Evolutionary conservation across 2,113 vertebrate genomes (phyloP).

Genomic region (Tupaia chinensis): DNA sequence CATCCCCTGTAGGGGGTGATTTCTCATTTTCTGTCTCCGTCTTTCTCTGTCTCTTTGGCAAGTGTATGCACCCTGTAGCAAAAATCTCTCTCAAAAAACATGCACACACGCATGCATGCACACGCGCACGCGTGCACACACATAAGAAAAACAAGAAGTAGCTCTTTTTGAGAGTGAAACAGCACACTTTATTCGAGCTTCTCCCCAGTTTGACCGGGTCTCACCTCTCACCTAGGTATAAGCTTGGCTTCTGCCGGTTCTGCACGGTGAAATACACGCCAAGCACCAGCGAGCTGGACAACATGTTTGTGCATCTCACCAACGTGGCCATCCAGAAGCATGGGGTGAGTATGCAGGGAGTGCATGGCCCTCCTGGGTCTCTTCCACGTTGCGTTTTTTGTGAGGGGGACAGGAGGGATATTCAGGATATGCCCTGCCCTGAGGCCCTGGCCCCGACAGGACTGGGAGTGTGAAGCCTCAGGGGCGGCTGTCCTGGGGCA

Average conservation of each 20-base stretch:
- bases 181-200: accelerated
- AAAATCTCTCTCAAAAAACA: no score
- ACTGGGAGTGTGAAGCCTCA: neutral
- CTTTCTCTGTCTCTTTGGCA: no score
- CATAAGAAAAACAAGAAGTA: no score
- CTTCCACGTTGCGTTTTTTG: neutral
- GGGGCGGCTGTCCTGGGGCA: neutral
- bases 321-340: constrained; percentile 99
- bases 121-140: no score
- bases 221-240: constrained; percentile 90
- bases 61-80: no score
- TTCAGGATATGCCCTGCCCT: neutral
- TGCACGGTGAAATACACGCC: constrained; percentile 99
- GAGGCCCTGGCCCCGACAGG: neutral
- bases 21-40: no score
- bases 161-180: neutral
- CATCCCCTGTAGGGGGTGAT: no score
- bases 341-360: constrained; percentile 87
- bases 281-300: constrained; percentile 97
- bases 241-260: constrained; percentile 97
- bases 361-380: accelerated
- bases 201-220: accelerated
- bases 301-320: constrained; percentile 99
- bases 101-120: no score
- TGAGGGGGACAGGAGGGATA: accelerated